Evolutionary conservation across 2,113 vertebrate genomes (phyloP).

Genomic region (Laticauda colubrina): DNA sequence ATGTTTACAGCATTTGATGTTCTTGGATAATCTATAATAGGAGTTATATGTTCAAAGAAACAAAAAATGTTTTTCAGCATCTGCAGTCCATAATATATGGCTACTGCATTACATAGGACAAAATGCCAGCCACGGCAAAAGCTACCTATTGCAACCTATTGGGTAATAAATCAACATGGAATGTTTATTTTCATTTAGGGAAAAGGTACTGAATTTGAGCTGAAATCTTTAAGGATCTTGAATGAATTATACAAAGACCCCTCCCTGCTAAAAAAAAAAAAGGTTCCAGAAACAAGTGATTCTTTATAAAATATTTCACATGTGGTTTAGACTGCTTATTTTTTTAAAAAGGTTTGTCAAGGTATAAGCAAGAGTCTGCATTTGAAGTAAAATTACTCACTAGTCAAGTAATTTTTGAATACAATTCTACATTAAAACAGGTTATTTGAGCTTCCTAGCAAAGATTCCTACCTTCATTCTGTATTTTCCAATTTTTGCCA

Average conservation of each 20-base stretch:
- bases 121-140: not conserved
- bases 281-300: not conserved
- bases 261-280: accelerated
- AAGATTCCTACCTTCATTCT: not conserved
- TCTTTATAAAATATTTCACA: not conserved
- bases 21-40: not conserved
- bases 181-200: not conserved
- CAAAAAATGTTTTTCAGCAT: not conserved
- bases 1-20: not conserved
- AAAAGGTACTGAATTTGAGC: not conserved
- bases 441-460: not conserved
- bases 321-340: not conserved
- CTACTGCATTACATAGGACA: not conserved
- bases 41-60: not conserved
- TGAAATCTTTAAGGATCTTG: not conserved
- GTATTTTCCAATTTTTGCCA: not conserved
- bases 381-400: not conserved
- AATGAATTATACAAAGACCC: not conserved
- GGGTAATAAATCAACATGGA: not conserved
- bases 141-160: not conserved
- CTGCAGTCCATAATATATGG: not conserved
- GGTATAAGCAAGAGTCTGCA: not conserved
- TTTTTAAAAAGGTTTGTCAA: not conserved
- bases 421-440: not conserved
- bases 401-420: not conserved